Conservation (phyloP, 1,140 invertebrate species). For the Hetaerina americana region DNA sequence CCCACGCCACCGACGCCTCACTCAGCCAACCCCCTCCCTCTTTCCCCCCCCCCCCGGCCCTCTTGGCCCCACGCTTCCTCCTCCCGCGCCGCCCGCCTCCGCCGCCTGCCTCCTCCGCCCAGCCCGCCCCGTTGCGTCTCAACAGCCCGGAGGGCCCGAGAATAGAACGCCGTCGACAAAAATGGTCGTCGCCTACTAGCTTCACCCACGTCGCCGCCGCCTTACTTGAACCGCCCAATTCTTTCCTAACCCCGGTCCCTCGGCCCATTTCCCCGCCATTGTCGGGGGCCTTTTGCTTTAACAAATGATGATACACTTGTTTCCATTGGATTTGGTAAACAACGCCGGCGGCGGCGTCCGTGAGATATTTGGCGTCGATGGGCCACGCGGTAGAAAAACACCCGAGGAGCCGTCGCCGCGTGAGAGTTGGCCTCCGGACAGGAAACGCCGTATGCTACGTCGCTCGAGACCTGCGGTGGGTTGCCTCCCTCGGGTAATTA, state of each 20-base stretch:
- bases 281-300: background rate
- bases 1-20: slow-evolving; percentile 8
- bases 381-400: no score
- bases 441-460: background rate
- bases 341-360: background rate
- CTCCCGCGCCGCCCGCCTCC: slow-evolving; percentile 4
- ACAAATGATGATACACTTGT: background rate
- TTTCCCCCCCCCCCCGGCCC: slow-evolving; percentile 16
- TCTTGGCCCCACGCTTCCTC: slow-evolving; percentile 11
- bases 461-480: background rate
- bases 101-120: slow-evolving; percentile 9
- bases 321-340: background rate
- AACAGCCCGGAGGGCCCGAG: slow-evolving; percentile 10
- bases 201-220: slow-evolving; percentile 19
- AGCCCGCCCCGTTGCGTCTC: slow-evolving; percentile 5
- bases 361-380: no score
- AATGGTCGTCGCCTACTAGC: slow-evolving; percentile 12
- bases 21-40: slow-evolving; percentile 14
- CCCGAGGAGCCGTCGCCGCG: background rate
- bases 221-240: no score
- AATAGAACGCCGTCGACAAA: background rate
- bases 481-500: no score
- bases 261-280: background rate
- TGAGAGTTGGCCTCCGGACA: background rate
- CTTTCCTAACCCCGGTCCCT: background rate